Conservation (phyloP, 2,888 invertebrate genomes). For the Mythimna lalbum region DNA sequence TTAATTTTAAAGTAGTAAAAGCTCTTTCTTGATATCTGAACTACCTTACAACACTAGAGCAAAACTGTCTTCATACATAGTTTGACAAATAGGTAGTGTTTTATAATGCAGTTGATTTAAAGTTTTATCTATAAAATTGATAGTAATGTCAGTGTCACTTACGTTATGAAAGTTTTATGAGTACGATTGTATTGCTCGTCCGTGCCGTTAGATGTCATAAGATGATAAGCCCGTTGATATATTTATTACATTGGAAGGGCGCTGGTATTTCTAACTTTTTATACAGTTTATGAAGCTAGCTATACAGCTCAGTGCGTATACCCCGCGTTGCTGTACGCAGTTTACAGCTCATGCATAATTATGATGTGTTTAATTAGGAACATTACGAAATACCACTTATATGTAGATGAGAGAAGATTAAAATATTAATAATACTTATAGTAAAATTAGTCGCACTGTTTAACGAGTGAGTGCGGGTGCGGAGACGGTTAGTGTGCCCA, state of each 20-base stretch:
- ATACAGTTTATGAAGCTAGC: slow-evolving; percentile 14
- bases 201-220: slow-evolving; percentile 54
- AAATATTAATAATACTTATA: slow-evolving; percentile 63
- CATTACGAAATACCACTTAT: slow-evolving; percentile 62
- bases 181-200: slow-evolving; percentile 52
- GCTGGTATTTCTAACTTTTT: slow-evolving; percentile 37
- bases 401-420: slow-evolving; percentile 62
- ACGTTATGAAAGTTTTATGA: slow-evolving; percentile 58
- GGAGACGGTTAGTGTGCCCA: slow-evolving; percentile 60
- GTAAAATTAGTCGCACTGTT: slow-evolving; percentile 63
- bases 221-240: slow-evolving; percentile 56
- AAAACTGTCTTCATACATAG: not conserved
- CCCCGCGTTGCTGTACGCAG: slow-evolving; percentile 26
- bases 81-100: slow-evolving; percentile 21
- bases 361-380: slow-evolving; percentile 65
- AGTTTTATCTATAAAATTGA: slow-evolving; percentile 50
- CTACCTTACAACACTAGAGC: not conserved
- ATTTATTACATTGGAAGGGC: slow-evolving; percentile 53
- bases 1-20: not conserved
- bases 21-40: not conserved
- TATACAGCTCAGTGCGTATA: slow-evolving; percentile 17
- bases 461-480: slow-evolving; percentile 63
- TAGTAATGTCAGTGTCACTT: slow-evolving; percentile 58
- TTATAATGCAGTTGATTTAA: slow-evolving; percentile 31
- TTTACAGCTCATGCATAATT: slow-evolving; percentile 59